A percentile compares a stretch with the other conserved stretches of the same genome.
Conservation (phyloP, 2,797 vertebrate genomes). For the Platalea minor region DNA sequence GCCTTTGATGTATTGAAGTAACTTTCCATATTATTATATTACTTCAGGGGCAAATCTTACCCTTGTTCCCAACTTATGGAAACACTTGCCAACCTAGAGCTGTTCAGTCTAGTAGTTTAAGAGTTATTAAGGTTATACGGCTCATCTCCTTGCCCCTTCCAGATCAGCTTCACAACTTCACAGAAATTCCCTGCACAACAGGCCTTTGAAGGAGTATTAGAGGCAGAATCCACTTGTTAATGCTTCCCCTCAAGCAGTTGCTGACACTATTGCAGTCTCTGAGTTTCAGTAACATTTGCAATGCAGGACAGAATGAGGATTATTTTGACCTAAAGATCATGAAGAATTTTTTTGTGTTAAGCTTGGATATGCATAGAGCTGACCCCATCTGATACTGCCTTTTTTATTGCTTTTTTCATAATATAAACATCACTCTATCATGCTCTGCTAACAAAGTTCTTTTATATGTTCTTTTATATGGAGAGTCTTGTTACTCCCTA, state of each 20-base stretch:
- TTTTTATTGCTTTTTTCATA: neutral
- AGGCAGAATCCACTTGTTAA: neutral
- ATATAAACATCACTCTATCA: neutral
- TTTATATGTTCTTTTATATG: neutral
- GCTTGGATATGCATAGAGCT: neutral
- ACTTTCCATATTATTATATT: neutral
- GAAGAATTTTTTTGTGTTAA: neutral
- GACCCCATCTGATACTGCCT: neutral
- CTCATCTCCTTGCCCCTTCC: neutral
- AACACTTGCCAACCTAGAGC: neutral
- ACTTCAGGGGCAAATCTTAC: neutral
- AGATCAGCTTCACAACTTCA: neutral
- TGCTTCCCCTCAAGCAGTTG: neutral
- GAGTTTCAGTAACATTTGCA: neutral
- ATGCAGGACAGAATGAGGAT: neutral
- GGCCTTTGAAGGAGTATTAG: conserved; percentile 7
- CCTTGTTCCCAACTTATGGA: neutral
- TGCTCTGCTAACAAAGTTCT: neutral
- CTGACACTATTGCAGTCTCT: neutral
- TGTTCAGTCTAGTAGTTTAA: neutral
- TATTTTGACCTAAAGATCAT: neutral
- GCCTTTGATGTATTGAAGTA: neutral
- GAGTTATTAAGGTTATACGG: neutral
- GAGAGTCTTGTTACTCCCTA: neutral
- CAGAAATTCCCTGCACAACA: neutral